phyloP scores from a whole-genome alignment of 2,888 invertebrate genomes.

The Ophion slaviceki region DNA sequence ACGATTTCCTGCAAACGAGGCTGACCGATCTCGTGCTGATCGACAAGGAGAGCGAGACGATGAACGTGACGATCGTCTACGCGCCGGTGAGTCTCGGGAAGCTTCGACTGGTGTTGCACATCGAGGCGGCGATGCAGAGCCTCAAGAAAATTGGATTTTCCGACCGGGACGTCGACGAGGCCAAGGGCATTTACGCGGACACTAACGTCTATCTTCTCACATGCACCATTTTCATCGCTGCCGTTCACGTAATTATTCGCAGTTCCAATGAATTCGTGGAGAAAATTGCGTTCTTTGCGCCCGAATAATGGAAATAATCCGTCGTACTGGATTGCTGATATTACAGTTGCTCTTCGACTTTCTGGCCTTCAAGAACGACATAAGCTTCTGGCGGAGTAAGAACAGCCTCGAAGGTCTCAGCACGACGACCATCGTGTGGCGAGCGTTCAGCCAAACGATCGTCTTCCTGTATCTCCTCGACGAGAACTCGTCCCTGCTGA shows the following conservation, averaged over 20 bases:
- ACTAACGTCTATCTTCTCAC: conserved; percentile 96
- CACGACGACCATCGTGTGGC: conserved; percentile 95
- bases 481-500: conserved; percentile 95
- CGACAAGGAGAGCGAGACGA: conserved; percentile 85
- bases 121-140: conserved; percentile 89
- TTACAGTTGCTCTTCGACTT: conserved; percentile 97
- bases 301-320: not conserved
- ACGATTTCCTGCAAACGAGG: conserved; percentile 93
- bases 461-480: conserved; percentile 97
- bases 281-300: not conserved
- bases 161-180: conserved; percentile 97
- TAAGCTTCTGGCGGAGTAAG: conserved; percentile 96
- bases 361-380: conserved; percentile 98
- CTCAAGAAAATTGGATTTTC: conserved; percentile 93
- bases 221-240: conserved; percentile 95
- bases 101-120: conserved; percentile 90
- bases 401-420: conserved; percentile 95
- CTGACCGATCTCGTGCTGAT: conserved; percentile 90
- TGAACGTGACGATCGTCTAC: conserved; percentile 89
- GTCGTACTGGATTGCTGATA: conserved; percentile 15
- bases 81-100: conserved; percentile 92
- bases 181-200: conserved; percentile 97
- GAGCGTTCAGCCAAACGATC: conserved; percentile 95
- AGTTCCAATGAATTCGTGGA: conserved; percentile 1
- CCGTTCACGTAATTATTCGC: conserved; percentile 93